A percentile compares a stretch with the other conserved stretches of the same genome.
Evolutionary conservation across 2,113 vertebrate genomes (phyloP).

Genomic region (Trinectes maculatus): DNA sequence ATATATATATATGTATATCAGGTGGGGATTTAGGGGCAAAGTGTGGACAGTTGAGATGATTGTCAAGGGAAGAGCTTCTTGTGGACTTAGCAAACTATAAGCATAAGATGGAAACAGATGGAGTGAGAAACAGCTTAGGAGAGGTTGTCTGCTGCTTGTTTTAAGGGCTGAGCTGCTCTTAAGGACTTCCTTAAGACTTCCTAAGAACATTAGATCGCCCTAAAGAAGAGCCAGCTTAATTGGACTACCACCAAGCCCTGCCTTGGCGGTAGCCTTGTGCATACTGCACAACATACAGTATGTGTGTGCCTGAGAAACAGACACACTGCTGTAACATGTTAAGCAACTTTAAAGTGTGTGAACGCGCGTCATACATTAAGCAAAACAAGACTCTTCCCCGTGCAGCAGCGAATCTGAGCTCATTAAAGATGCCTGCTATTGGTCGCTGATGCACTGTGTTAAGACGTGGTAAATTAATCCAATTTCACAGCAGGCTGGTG

Average conservation of each 20-base stretch:
- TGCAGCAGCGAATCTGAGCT: conserved; percentile 34
- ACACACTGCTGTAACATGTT: background rate
- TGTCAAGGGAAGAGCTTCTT: conserved; percentile 33
- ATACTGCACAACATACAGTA: conserved; percentile 21
- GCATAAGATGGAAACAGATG: conserved; percentile 64
- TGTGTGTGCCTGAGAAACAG: background rate
- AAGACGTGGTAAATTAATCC: conserved; percentile 75
- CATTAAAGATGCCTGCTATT: conserved; percentile 43
- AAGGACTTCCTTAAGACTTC: conserved; percentile 63
- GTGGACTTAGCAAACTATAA: conserved; percentile 41
- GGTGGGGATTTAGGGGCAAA: conserved; percentile 49
- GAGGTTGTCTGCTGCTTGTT: conserved; percentile 61
- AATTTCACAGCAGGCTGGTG: conserved; percentile 72
- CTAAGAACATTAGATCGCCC: conserved; percentile 70
- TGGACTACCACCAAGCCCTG: conserved; percentile 61
- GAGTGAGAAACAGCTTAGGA: conserved; percentile 59
- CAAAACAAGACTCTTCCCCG: conserved; percentile 5
- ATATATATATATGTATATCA: conserved; percentile 51
- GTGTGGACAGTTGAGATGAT: conserved; percentile 50
- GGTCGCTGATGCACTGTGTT: conserved; percentile 43
- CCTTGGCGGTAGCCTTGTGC: too few relatives aligned
- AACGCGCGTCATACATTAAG: background rate
- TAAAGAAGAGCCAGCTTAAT: conserved; percentile 66
- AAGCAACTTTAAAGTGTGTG: background rate
- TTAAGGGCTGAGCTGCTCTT: conserved; percentile 70